phyloP scores from a whole-genome alignment of 2,113 vertebrate species.

The Centropristis striata region DNA sequence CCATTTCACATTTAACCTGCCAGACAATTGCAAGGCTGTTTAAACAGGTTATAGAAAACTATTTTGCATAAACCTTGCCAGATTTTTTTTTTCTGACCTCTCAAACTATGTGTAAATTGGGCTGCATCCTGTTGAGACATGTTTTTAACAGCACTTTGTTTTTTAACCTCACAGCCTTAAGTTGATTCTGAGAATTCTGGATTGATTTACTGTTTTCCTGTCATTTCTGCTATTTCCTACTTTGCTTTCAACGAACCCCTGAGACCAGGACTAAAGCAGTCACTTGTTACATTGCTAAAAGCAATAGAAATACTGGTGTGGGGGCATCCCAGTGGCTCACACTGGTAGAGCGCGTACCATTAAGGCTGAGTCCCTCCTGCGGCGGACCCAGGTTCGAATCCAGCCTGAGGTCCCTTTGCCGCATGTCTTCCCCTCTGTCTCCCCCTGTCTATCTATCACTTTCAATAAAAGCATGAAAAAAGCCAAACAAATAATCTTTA shows the following conservation, averaged over 20 bases:
- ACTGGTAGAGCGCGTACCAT: no score
- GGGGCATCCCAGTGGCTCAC: no score
- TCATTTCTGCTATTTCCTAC: background rate
- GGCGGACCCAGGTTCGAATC: no score
- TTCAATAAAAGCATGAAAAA: no score
- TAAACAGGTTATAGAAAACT: background rate
- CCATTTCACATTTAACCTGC: background rate
- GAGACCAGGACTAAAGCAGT: background rate
- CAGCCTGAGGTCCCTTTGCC: no score
- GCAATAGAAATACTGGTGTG: background rate
- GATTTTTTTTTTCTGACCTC: background rate
- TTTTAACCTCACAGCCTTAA: background rate
- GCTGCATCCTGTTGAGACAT: conserved; percentile 18
- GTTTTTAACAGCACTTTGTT: background rate
- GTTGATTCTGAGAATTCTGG: background rate
- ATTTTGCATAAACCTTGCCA: background rate
- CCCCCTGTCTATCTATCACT: no score
- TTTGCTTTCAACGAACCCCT: background rate
- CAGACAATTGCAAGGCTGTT: background rate
- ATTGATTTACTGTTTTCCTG: no score
- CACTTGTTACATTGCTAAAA: background rate
- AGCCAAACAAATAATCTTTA: no score
- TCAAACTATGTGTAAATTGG: background rate
- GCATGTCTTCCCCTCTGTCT: no score
- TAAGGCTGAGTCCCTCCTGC: no score